These are phyloP conservation scores for Pomacea maculata DNA, from an alignment of 1,140 invertebrate species.

Conservation along the genomic window DNA sequence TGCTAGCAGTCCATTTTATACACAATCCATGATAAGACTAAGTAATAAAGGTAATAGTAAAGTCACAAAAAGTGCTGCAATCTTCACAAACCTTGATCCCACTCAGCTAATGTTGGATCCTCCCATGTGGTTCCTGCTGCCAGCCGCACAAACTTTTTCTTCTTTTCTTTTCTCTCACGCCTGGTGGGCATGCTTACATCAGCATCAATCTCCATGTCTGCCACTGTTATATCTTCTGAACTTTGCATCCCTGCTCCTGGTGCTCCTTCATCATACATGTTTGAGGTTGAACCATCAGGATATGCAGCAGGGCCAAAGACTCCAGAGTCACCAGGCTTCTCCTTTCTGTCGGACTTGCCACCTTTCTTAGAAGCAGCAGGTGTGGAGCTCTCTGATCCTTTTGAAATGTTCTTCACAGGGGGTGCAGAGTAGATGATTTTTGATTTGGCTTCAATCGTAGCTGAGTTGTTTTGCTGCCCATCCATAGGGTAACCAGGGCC, in stretches of 20 bases:
- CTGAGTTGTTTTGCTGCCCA: neutral
- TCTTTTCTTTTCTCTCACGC: conserved; percentile 72
- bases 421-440: conserved; percentile 59
- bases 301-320: neutral
- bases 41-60: neutral
- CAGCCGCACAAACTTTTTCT: conserved; percentile 82
- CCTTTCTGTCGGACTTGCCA: conserved; percentile 62
- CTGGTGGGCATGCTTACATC: conserved; percentile 26
- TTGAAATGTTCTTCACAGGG: conserved; percentile 41
- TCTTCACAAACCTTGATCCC: conserved; percentile 78
- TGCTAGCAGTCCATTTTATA: neutral
- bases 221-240: conserved; percentile 16
- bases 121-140: conserved; percentile 96
- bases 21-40: neutral
- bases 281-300: too few relatives aligned
- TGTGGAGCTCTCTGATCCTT: conserved; percentile 49
- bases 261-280: neutral
- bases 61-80: neutral
- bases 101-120: conserved; percentile 88
- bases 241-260: neutral
- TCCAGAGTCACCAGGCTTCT: conserved; percentile 5
- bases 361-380: conserved; percentile 60
- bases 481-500: neutral
- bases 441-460: conserved; percentile 49
- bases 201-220: conserved; percentile 19